phyloP scores from a whole-genome alignment of 2,888 invertebrate genomes.

The Ceriagrion tenellum region DNA sequence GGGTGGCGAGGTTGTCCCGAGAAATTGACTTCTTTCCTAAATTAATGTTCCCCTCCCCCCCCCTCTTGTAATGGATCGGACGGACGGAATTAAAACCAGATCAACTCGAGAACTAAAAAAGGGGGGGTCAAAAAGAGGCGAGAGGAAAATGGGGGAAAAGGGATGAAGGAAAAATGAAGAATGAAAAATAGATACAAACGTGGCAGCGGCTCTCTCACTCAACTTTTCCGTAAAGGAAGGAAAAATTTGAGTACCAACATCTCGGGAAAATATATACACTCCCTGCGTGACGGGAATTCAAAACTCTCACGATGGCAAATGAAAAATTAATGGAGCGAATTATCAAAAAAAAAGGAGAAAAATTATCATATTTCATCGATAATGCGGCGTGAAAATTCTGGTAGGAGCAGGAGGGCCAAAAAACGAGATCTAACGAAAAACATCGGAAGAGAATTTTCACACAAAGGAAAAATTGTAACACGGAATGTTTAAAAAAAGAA shows the following conservation, averaged over 20 bases:
- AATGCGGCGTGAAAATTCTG: neutral
- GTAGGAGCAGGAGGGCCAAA: neutral
- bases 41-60: neutral
- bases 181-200: no score
- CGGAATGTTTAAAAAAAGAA: neutral
- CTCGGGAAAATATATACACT: neutral
- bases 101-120: neutral
- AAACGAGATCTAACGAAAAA: neutral
- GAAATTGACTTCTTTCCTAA: neutral
- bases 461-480: neutral
- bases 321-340: constrained; percentile 12
- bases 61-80: neutral
- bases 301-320: neutral
- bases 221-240: neutral
- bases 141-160: neutral
- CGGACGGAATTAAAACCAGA: neutral
- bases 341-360: neutral
- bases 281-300: neutral
- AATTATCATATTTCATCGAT: constrained; percentile 9
- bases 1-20: neutral
- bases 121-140: neutral
- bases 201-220: neutral
- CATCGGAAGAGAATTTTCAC: neutral
- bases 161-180: neutral
- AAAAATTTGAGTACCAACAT: no score